Base-by-base conservation (phyloP, 2,888 invertebrate species). In the Lepidocyrtoides sp. region DNA sequence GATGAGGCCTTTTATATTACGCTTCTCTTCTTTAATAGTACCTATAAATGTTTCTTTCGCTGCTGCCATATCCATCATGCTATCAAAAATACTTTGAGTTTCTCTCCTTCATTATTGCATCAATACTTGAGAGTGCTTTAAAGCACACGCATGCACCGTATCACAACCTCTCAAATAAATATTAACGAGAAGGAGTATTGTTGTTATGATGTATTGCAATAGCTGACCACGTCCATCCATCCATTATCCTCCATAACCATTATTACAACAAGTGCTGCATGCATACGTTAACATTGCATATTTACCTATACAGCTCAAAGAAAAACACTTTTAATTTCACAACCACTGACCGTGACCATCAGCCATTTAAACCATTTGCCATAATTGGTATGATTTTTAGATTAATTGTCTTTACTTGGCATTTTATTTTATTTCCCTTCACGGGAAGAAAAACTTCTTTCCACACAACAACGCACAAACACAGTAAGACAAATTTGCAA, bases 331-430 rank as follows among this genome's bases (percentile, higher is more conserved):
- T 91, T 77, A 57, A 66, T 91, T 87, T 91, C 72, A 91, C 87
- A 87, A 81, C 54, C 91, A 88, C 63, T 88, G 91, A 91, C 91
- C 91, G 91, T 91, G 91, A 91, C 91, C 91, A 88, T 91, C 91
- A 91, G 75, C 77, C 89, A 88, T 85, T 85, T 75, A 85, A 51
- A 57, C 57, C 72, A 87, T 83, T 89, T 89, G 83, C 89, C 89
- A 89, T 89, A 89, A 89, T 84, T 89, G 89, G 89, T 84, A 89
- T 48, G 89, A 89, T 89, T 89, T 85, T 89, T 89, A 89, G 89
- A 89, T 89, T 89, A 89, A 89, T 89, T 89, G 89, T 75, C 89
- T 82, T 89, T 72, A 82, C 88, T 89, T 82, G 88, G 88, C 83
- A 54, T 89, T 89, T 89, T 84, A 63, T 77, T 84, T 84, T 23